These are phyloP conservation scores for Tipula confusa DNA, from an alignment of 2,888 invertebrate genomes.

Conservation along the genomic window DNA sequence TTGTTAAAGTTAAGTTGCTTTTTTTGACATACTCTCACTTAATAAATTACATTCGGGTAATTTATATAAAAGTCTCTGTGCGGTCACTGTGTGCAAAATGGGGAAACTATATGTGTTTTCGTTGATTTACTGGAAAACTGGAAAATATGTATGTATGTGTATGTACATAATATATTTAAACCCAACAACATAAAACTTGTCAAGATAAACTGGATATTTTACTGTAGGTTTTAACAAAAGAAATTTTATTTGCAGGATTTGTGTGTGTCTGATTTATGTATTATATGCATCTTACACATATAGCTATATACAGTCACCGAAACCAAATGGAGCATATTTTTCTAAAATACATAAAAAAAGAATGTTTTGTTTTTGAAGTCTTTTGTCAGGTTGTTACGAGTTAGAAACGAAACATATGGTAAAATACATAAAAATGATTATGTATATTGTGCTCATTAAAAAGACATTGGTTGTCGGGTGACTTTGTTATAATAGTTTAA, in stretches of 20 bases:
- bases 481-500: not conserved
- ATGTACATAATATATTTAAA: no score
- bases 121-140: not conserved
- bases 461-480: not conserved
- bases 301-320: not conserved
- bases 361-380: not conserved
- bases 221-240: not conserved
- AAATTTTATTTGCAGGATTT: not conserved
- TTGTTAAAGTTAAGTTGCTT: not conserved
- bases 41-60: not conserved
- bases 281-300: not conserved
- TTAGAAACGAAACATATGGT: not conserved
- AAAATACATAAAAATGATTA: not conserved
- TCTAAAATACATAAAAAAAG: not conserved
- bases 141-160: not conserved
- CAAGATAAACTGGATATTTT: not conserved
- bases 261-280: not conserved
- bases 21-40: not conserved
- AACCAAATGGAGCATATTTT: not conserved
- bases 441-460: not conserved
- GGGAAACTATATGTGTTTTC: not conserved
- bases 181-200: not conserved
- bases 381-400: not conserved
- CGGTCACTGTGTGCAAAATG: not conserved
- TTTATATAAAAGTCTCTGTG: not conserved